These are phyloP conservation scores for Arvicanthis niloticus DNA, from an alignment of 2,113 vertebrate species.

Conservation along the genomic window DNA sequence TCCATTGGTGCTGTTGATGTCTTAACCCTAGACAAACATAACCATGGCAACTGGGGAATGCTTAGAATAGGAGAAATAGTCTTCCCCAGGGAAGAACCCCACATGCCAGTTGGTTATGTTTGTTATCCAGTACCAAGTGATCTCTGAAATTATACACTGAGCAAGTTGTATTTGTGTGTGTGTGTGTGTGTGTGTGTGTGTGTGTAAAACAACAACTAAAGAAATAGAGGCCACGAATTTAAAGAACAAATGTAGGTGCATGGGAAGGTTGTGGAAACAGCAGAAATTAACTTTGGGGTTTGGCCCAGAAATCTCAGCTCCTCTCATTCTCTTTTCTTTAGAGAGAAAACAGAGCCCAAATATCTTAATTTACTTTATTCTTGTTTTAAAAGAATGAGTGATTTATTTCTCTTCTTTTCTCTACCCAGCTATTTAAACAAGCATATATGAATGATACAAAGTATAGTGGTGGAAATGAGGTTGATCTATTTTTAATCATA, in stretches of 20 bases:
- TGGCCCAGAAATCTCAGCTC: neutral
- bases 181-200: neutral
- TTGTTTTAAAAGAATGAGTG: constrained; percentile 28
- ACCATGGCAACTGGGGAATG: neutral
- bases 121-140: neutral
- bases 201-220: neutral
- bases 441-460: neutral
- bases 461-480: neutral
- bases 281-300: neutral
- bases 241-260: neutral
- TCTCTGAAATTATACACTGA: neutral
- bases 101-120: neutral
- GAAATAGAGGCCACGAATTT: neutral
- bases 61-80: neutral
- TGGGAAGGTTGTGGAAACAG: neutral
- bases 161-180: neutral
- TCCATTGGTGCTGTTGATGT: neutral
- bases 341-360: neutral
- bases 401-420: neutral
- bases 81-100: neutral
- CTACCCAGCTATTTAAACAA: neutral
- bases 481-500: constrained; percentile 8
- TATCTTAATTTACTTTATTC: constrained; percentile 24
- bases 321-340: neutral
- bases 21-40: neutral